Conservation (phyloP, 2,797 vertebrate genomes). For the Orestias chungarensis region DNA sequence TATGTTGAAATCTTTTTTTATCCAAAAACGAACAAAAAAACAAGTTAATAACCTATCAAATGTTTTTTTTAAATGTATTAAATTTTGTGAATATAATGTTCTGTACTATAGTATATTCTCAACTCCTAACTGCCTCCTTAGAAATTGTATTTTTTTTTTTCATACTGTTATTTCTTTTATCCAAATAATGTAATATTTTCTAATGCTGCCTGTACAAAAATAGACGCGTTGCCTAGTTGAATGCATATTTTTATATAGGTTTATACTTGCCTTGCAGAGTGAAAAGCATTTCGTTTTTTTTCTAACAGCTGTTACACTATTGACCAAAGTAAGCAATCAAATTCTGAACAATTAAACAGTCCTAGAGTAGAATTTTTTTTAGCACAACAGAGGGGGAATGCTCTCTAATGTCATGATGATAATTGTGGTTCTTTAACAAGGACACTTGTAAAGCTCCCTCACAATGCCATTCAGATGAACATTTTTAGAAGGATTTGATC, state of each 20-base stretch:
- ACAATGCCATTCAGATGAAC: background rate
- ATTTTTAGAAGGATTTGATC: slow-evolving; percentile 33
- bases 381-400: slow-evolving; percentile 9
- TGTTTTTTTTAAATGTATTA: no score
- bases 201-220: background rate
- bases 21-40: background rate
- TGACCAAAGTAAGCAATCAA: slow-evolving; percentile 15
- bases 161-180: background rate
- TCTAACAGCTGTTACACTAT: slow-evolving; percentile 30
- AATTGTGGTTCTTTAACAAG: slow-evolving; percentile 27
- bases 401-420: slow-evolving; percentile 24
- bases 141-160: background rate
- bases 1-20: background rate
- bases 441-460: slow-evolving; percentile 18
- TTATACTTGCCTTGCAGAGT: background rate
- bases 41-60: background rate
- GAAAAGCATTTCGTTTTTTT: slow-evolving; percentile 11
- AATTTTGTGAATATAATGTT: no score
- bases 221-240: background rate
- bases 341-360: slow-evolving; percentile 20
- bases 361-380: slow-evolving; percentile 27
- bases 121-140: background rate
- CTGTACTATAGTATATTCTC: background rate
- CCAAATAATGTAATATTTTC: background rate
- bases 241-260: background rate